Percentiles rank a stretch among this genome's conserved stretches.
phyloP scores from a whole-genome alignment of 2,888 invertebrate species.

The Melipona bicolor region DNA sequence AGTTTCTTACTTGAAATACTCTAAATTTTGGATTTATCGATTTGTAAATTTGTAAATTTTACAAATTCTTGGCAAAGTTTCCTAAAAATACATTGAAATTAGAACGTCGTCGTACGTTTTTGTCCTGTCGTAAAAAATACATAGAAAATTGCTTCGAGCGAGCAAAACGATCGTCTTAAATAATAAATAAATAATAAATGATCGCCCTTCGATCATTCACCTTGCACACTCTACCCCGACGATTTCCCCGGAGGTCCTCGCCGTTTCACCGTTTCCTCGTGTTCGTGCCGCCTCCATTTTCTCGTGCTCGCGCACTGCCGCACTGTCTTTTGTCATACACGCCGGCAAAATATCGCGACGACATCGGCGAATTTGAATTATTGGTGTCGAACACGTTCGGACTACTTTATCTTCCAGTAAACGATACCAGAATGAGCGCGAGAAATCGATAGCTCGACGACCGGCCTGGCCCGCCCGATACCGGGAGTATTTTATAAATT shows the following conservation, averaged over 20 bases:
- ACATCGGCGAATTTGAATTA: conserved; percentile 37
- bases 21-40: neutral
- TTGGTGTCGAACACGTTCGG: conserved; percentile 34
- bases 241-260: conserved; percentile 9
- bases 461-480: conserved; percentile 25
- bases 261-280: neutral
- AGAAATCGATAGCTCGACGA: conserved; percentile 51
- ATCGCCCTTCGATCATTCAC: neutral
- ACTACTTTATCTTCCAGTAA: conserved; percentile 52
- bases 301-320: neutral
- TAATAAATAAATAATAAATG: neutral
- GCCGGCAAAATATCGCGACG: conserved; percentile 17
- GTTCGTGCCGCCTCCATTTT: neutral
- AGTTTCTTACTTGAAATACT: neutral
- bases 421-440: conserved; percentile 27
- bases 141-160: neutral
- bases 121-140: neutral
- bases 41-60: neutral
- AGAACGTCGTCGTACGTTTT: neutral
- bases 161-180: neutral
- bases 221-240: neutral
- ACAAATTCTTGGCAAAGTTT: neutral
- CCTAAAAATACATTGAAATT: neutral
- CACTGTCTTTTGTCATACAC: conserved; percentile 3
- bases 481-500: conserved; percentile 19